phyloP scores from a whole-genome alignment of 2,888 invertebrate genomes.

The Stenurella melanura region DNA sequence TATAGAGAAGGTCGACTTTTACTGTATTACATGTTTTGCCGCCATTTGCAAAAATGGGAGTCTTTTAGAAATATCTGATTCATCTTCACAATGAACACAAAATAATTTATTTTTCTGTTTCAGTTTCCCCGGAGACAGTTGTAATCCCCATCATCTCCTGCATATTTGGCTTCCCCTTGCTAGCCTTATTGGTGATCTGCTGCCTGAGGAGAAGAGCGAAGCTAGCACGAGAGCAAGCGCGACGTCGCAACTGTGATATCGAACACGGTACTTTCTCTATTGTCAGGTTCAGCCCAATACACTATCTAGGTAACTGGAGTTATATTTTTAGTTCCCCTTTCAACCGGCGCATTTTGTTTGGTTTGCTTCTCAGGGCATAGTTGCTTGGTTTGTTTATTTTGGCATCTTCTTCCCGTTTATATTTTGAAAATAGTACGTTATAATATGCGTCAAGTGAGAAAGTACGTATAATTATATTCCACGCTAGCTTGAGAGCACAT shows the following conservation, averaged over 20 bases:
- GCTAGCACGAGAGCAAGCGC: slow-evolving; percentile 87
- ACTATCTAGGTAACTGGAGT: slow-evolving; percentile 80
- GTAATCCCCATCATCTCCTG: slow-evolving; percentile 93
- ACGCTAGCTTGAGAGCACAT: neutral
- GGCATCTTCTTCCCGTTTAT: slow-evolving; percentile 32
- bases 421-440: slow-evolving; percentile 36
- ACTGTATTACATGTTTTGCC: too few species aligned
- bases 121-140: slow-evolving; percentile 91
- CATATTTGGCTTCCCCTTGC: slow-evolving; percentile 90
- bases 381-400: slow-evolving; percentile 42
- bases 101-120: slow-evolving; percentile 67
- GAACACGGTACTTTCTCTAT: slow-evolving; percentile 89
- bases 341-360: slow-evolving; percentile 36
- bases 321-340: slow-evolving; percentile 51
- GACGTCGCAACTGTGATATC: slow-evolving; percentile 86
- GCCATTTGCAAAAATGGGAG: too few species aligned
- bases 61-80: too few species aligned
- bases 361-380: slow-evolving; percentile 34
- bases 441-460: neutral
- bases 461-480: neutral
- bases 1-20: neutral
- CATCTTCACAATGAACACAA: too few species aligned
- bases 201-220: slow-evolving; percentile 89
- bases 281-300: slow-evolving; percentile 84
- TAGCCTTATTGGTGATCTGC: slow-evolving; percentile 91